Evolutionary conservation across 1,140 invertebrate genomes (phyloP), one percentile per base, ranked within the genome.

Genomic region (Drosophila bifasciata): DNA sequence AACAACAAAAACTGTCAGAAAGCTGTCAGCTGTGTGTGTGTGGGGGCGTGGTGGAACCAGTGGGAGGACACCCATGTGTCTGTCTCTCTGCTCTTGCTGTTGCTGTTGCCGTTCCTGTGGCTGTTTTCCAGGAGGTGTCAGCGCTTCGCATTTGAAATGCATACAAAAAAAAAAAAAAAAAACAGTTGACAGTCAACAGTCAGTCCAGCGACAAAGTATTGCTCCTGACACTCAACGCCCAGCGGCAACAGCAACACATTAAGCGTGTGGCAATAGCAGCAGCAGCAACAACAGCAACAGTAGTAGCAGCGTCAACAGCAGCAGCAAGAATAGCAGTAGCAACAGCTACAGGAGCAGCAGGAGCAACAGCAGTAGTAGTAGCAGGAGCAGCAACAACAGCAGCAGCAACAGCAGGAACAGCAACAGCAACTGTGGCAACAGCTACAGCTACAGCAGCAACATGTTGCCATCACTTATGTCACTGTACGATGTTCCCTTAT

Each of bases 1-100:
- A 91, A 89, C 85, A 91, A 89, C 89, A 91, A 91, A 86, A 91
- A 86, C 89, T 89, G 89, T 90, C 89, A 91, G 76, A 86, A 76
- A 52, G 74, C 89, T 91, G 89, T 91, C 89, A 91, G 89, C 79
- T 85, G 32, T 36, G 32, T 85, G 32, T 36, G 32, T 85, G 59
- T 48, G 72, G 43, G 64, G 70, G 69, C 78, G 61, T 36, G 32
- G 11, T 21, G 19, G 51, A 40, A 61, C 58, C 51, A 51, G 67
- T 32, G 39, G 44, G 48, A 60, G 55, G 53, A 15, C 76, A 52
- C 66, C 56, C 53, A 57, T 36, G 32, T 53, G 32, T 32, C 11
- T 21, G 28, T 46, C 32, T 49, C 21, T 53, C 41, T 56, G 58
- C n/a, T n/a, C n/a, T n/a, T n/a, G n/a, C n/a, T 49, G 40, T 17